A percentile compares a stretch with the other conserved stretches of the same genome.
These are phyloP conservation scores for Dasysyrphus albostriatus DNA, from an alignment of 2,888 invertebrate species.

Conservation along the genomic window DNA sequence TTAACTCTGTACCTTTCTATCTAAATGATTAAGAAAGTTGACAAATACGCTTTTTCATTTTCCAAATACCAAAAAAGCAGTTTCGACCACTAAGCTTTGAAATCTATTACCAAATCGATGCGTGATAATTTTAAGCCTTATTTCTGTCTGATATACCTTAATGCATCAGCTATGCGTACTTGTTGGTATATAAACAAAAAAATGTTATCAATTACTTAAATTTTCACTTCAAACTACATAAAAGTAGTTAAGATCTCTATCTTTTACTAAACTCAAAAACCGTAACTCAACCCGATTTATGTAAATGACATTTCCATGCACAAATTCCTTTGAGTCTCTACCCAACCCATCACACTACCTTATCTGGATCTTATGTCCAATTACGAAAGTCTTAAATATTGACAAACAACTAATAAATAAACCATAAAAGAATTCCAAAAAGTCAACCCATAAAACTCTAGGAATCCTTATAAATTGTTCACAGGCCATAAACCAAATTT, in stretches of 20 bases:
- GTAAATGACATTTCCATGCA: neutral
- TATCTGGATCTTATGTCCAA: conserved; percentile 30
- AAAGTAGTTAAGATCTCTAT: neutral
- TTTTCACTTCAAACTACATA: neutral
- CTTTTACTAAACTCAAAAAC: neutral
- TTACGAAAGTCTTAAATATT: conserved; percentile 31
- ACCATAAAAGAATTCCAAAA: neutral
- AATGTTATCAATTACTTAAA: neutral
- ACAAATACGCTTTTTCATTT: too few relatives aligned
- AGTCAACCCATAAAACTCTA: conserved; percentile 32
- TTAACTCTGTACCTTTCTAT: too few relatives aligned
- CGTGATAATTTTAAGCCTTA: too few relatives aligned
- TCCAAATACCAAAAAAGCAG: too few relatives aligned
- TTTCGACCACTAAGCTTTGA: too few relatives aligned
- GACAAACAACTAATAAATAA: conserved; percentile 28
- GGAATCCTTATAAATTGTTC: conserved; percentile 38
- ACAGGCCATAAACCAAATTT: conserved; percentile 33
- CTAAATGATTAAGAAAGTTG: too few relatives aligned
- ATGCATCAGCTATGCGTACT: too few relatives aligned
- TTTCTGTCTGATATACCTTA: too few relatives aligned
- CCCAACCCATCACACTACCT: neutral
- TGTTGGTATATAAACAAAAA: too few relatives aligned
- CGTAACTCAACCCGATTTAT: neutral
- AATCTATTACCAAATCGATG: too few relatives aligned
- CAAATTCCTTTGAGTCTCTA: neutral